Percentiles rank a stretch among this genome's conserved stretches.
phyloP scores from a whole-genome alignment of 2,113 vertebrate genomes.

The Podarcis cretensis region DNA sequence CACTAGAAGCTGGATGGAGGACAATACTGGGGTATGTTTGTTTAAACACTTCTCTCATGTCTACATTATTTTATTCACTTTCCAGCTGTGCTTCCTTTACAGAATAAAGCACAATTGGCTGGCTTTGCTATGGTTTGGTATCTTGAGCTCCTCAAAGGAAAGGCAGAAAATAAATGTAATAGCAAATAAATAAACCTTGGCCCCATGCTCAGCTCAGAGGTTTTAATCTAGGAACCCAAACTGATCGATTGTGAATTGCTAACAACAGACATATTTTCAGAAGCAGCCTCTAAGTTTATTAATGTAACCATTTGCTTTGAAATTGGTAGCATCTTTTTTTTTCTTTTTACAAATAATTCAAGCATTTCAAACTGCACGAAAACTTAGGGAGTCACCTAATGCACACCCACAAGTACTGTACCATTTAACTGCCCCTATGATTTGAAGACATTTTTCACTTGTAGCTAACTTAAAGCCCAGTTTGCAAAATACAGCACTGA shows the following conservation, averaged over 20 bases:
- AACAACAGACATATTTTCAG: neutral
- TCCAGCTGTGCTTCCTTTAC: no score
- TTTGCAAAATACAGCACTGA: neutral
- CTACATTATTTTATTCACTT: no score
- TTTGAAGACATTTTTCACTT: neutral
- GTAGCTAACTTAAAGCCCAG: neutral
- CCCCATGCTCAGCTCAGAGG: neutral
- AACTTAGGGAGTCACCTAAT: neutral
- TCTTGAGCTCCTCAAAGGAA: no score
- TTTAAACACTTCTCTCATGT: no score
- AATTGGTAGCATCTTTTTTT: neutral
- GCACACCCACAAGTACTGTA: neutral
- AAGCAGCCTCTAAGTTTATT: neutral
- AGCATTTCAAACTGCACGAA: neutral
- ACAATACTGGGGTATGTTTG: no score
- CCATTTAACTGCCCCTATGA: neutral
- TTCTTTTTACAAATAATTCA: neutral
- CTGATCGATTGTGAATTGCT: neutral
- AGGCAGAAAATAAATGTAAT: no score
- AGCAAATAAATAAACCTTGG: no score
- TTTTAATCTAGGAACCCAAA: neutral
- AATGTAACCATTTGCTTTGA: neutral
- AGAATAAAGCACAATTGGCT: no score
- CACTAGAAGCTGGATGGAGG: no score
- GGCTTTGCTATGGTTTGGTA: no score